phyloP scores from a whole-genome alignment of 2,797 vertebrate genomes.

The Kryptolebias ocellatus region DNA sequence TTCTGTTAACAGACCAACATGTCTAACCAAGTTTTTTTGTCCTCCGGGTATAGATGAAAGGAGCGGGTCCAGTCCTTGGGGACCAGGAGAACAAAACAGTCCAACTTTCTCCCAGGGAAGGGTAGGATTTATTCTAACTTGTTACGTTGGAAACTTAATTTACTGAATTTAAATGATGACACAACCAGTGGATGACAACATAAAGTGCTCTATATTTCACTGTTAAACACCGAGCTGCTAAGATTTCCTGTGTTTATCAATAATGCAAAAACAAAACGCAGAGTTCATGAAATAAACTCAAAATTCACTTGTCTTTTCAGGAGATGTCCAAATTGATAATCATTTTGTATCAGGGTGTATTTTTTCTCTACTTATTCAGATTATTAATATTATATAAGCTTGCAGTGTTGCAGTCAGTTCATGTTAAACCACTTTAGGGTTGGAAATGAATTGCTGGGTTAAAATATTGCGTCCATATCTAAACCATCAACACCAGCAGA shows the following conservation, averaged over 20 bases:
- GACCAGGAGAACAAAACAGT: slow-evolving; percentile 87
- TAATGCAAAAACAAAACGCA: not conserved
- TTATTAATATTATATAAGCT: not conserved
- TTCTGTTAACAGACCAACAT: slow-evolving; percentile 11
- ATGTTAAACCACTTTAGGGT: not conserved
- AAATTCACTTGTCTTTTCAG: too few relatives aligned
- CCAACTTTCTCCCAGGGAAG: slow-evolving; percentile 89
- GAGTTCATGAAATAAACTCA: not conserved
- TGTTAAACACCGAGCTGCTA: not conserved
- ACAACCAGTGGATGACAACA: not conserved
- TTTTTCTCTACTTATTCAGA: not conserved
- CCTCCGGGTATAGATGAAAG: slow-evolving; percentile 90
- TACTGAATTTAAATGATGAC: not conserved
- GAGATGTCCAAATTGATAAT: too few relatives aligned
- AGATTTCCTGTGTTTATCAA: not conserved
- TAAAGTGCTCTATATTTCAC: not conserved
- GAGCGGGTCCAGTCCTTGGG: slow-evolving; percentile 89
- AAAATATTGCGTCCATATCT: not conserved
- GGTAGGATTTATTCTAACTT: slow-evolving; percentile 77
- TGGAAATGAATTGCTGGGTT: not conserved
- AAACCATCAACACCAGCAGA: not conserved
- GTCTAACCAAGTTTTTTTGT: slow-evolving; percentile 54
- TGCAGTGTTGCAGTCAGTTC: not conserved
- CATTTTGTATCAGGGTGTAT: not conserved
- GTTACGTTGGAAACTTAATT: slow-evolving; percentile 2